A percentile compares a stretch with the other conserved stretches of the same genome.
Conservation (phyloP, 2,888 invertebrate species). For the Agonopterix subpropinquella region DNA sequence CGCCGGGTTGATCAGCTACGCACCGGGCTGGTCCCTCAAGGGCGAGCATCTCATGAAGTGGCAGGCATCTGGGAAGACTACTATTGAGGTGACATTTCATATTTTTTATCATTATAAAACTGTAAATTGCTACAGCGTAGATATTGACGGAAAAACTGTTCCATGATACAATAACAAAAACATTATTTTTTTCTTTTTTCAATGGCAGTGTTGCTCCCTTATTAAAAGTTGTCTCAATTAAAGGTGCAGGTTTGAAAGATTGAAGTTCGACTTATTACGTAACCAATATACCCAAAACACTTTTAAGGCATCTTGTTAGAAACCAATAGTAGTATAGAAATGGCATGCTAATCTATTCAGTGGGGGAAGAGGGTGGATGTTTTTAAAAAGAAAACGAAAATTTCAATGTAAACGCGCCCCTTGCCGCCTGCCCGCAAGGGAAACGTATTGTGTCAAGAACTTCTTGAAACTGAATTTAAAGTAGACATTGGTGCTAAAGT, state of each 20-base stretch:
- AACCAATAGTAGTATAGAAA: no score
- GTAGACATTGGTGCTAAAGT: not conserved
- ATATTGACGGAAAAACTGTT: no score
- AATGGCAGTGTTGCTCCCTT: no score
- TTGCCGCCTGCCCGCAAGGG: conserved; percentile 36
- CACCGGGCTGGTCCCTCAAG: conserved; percentile 77
- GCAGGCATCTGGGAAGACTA: conserved; percentile 77
- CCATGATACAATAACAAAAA: no score
- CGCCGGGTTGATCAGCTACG: conserved; percentile 75
- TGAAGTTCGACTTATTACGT: no score
- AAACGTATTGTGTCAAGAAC: conserved; percentile 29
- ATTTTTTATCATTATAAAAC: not conserved
- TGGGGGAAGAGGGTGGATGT: conserved; percentile 35
- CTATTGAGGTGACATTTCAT: conserved; percentile 68
- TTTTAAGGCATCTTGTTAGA: no score
- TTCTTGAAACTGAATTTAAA: conserved; percentile 28
- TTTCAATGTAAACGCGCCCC: conserved; percentile 66
- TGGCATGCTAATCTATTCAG: conserved; percentile 50
- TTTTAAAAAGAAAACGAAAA: conserved; percentile 63
- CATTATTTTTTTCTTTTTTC: no score
- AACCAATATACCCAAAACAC: no score
- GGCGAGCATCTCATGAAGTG: conserved; percentile 78
- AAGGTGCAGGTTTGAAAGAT: no score
- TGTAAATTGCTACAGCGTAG: no score
- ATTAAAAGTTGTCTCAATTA: no score